Evolutionary conservation across 2,797 vertebrate genomes (phyloP).

Genomic region (Argya squamiceps): DNA sequence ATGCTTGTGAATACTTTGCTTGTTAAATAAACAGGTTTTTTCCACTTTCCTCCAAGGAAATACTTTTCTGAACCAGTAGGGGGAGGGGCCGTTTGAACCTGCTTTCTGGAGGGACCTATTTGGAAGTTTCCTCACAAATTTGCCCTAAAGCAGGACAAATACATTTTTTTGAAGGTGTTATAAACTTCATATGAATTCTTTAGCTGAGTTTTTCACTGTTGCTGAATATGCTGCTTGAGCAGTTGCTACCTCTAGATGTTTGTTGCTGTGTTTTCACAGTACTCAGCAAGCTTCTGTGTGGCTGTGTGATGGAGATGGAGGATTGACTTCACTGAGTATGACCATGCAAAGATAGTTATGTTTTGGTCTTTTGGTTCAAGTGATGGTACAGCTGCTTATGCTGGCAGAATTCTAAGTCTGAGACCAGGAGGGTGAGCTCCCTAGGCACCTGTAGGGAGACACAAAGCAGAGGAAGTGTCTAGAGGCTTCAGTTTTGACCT

Average conservation of each 20-base stretch:
- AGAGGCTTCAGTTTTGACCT: background rate
- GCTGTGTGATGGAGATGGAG: background rate
- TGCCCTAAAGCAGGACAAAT: background rate
- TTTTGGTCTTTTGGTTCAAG: background rate
- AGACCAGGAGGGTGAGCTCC: background rate
- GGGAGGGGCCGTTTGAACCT: background rate
- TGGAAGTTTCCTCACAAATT: background rate
- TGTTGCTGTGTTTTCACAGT: background rate
- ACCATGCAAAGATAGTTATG: background rate
- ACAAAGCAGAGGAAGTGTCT: background rate
- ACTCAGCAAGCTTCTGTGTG: background rate
- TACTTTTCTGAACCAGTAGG: background rate
- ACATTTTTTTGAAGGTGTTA: background rate
- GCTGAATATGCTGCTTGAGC: background rate
- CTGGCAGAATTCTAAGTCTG: background rate
- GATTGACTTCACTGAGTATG: background rate
- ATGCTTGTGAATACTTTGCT: background rate
- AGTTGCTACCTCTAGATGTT: background rate
- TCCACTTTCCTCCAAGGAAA: background rate
- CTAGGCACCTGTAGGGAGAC: background rate
- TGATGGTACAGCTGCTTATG: background rate
- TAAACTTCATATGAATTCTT: background rate
- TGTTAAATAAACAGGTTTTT: background rate
- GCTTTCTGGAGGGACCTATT: background rate
- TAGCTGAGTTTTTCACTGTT: background rate